Percentiles rank a stretch among this genome's conserved stretches.
Evolutionary conservation across 37 sponge, comb jelly and placozoan species (phyloP).

Genomic region (Ephydatia muelleri): DNA sequence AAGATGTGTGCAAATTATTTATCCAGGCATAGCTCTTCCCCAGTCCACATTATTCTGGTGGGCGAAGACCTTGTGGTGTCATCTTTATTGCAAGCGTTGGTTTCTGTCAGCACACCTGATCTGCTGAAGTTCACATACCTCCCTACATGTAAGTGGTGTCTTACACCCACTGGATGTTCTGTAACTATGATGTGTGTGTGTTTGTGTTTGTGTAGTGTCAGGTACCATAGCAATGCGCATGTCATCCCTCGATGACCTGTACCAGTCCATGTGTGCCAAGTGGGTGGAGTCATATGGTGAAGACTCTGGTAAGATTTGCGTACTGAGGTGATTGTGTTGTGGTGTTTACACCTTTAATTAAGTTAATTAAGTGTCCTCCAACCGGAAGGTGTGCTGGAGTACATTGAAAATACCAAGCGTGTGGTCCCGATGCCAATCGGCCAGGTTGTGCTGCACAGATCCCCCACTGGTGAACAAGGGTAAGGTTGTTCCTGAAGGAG

Average conservation of each 20-base stretch:
- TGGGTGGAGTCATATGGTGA: neutral
- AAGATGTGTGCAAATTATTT: neutral
- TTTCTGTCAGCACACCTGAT: neutral
- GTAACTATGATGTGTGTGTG: neutral
- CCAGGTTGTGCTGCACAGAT: conserved; percentile 22
- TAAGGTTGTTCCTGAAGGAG: neutral
- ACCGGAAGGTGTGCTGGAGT: conserved; percentile 5
- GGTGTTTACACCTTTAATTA: too few relatives aligned
- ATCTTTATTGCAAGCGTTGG: conserved; percentile 20
- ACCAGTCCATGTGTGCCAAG: neutral
- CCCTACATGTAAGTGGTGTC: conserved; percentile 30
- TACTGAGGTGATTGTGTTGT: neutral
- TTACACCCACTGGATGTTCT: neutral
- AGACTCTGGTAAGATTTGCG: neutral
- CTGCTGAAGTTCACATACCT: conserved; percentile 29
- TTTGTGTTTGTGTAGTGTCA: neutral
- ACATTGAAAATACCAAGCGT: conserved; percentile 17
- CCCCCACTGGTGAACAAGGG: conserved; percentile 9
- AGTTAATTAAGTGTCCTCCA: too few relatives aligned
- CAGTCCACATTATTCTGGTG: conserved; percentile 40
- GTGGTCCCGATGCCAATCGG: conserved; percentile 24
- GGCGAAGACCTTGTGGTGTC: conserved; percentile 44
- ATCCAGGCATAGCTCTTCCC: neutral
- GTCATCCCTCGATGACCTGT: neutral
- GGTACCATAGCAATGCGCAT: neutral